Evolutionary conservation across 2,888 invertebrate genomes (phyloP).

Genomic region (Listrodromus nycthemerus): DNA sequence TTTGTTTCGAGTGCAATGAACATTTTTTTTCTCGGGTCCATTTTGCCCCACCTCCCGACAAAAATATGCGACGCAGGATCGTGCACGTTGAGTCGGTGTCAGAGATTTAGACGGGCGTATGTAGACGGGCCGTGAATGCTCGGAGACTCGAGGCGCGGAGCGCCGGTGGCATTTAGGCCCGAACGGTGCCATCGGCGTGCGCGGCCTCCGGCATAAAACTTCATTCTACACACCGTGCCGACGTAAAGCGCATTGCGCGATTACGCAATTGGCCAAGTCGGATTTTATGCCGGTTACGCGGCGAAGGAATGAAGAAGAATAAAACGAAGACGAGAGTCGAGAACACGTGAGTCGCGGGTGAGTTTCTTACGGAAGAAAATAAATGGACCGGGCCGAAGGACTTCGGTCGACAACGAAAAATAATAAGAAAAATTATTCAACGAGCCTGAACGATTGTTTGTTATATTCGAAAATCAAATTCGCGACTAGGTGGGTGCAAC

Average conservation of each 20-base stretch:
- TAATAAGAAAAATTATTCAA: too few species aligned
- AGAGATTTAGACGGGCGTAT: too few species aligned
- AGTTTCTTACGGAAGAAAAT: too few species aligned
- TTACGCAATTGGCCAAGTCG: constrained; percentile 40
- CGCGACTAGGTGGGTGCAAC: constrained; percentile 19
- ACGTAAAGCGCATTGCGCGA: background rate
- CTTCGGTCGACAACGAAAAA: too few species aligned
- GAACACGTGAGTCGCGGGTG: too few species aligned
- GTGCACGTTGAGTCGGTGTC: constrained; percentile 3
- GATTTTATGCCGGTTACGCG: background rate
- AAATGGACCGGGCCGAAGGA: too few species aligned
- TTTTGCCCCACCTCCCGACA: too few species aligned
- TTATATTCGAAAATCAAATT: background rate
- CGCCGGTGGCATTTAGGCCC: constrained; percentile 75
- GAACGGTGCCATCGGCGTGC: constrained; percentile 72
- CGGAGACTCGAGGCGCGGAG: constrained; percentile 59
- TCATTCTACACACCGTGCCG: constrained; percentile 29
- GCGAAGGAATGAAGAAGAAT: background rate
- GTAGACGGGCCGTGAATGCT: constrained; percentile 9
- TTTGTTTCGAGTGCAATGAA: too few species aligned
- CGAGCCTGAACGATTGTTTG: background rate
- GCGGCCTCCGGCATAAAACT: constrained; percentile 64
- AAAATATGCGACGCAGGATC: too few species aligned
- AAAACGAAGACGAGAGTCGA: too few species aligned
- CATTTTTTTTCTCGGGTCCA: too few species aligned